A percentile compares a stretch with the other conserved stretches of the same genome.
phyloP scores from a whole-genome alignment of 2,113 vertebrate genomes.

The Lophochroa leadbeateri region DNA sequence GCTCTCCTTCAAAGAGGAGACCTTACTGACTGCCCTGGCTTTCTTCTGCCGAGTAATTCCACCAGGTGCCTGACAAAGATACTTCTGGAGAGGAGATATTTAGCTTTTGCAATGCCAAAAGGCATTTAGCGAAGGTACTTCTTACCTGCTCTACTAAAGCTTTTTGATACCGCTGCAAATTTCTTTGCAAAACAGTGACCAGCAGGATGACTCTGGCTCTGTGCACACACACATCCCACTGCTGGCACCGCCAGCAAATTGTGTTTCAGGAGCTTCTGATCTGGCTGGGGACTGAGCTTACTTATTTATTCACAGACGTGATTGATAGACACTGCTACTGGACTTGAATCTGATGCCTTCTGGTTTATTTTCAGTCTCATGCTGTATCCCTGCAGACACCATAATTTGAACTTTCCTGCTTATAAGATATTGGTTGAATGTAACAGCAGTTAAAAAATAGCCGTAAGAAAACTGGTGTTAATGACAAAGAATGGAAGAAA shows the following conservation, averaged over 20 bases:
- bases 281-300: not conserved
- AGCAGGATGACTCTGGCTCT: not conserved
- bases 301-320: not conserved
- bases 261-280: not conserved
- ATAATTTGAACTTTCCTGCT: not conserved
- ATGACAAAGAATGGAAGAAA: not conserved
- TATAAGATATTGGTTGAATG: not conserved
- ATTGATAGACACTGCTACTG: not conserved
- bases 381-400: not conserved
- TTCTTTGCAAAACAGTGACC: not conserved
- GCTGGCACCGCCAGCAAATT: not conserved
- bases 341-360: not conserved
- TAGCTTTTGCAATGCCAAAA: not conserved
- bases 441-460: not conserved
- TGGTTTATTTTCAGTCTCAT: not conserved
- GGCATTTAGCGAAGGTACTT: not conserved
- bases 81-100: conserved; percentile 4
- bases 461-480: not conserved
- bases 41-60: conserved; percentile 32
- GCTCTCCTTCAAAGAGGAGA: not conserved
- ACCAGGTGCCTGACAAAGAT: not conserved
- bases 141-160: not conserved
- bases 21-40: not conserved
- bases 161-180: not conserved
- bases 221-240: not conserved